Conservation (phyloP, 2,888 invertebrate species). For the Stenodera caucasica region DNA sequence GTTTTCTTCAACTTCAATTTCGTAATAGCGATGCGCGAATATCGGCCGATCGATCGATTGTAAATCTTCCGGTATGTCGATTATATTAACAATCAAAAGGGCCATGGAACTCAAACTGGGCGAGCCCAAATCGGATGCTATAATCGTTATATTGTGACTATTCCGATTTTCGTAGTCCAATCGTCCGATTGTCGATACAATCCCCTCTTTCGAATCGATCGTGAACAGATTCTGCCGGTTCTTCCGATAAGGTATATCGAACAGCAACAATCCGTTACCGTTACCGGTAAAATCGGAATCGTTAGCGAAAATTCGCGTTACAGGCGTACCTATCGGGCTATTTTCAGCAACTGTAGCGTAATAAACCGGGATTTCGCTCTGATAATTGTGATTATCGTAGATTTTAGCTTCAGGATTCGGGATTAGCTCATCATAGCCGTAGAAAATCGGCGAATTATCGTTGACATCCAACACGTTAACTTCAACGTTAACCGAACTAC, state of each 20-base stretch:
- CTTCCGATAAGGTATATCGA: slow-evolving; percentile 70
- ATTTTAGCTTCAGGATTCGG: slow-evolving; percentile 56
- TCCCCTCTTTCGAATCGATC: slow-evolving; percentile 84
- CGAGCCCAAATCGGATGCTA: slow-evolving; percentile 83
- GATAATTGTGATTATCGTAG: slow-evolving; percentile 59
- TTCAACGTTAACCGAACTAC: slow-evolving; percentile 76
- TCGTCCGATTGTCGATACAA: slow-evolving; percentile 73
- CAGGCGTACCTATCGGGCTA: slow-evolving; percentile 71
- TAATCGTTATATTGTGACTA: slow-evolving; percentile 73
- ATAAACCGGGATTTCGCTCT: slow-evolving; percentile 71
- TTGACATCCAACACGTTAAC: slow-evolving; percentile 81
- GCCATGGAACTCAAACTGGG: slow-evolving; percentile 82
- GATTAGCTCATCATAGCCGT: slow-evolving; percentile 70
- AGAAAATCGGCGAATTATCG: slow-evolving; percentile 80
- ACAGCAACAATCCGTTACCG: slow-evolving; percentile 83
- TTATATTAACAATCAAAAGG: slow-evolving; percentile 67
- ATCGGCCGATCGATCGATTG: slow-evolving; percentile 48
- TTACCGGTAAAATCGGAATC: slow-evolving; percentile 84
- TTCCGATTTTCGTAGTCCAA: slow-evolving; percentile 71
- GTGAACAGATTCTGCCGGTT: slow-evolving; percentile 68
- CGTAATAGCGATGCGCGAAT: slow-evolving; percentile 66
- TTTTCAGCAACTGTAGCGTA: slow-evolving; percentile 76
- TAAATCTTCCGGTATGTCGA: slow-evolving; percentile 65
- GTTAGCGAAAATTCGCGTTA: slow-evolving; percentile 77
- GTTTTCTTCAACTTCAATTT: slow-evolving; percentile 82